Percentiles rank a stretch among this genome's conserved stretches.
Evolutionary conservation across 2,113 vertebrate genomes (phyloP).

Genomic region (Xenopus tropicalis): DNA sequence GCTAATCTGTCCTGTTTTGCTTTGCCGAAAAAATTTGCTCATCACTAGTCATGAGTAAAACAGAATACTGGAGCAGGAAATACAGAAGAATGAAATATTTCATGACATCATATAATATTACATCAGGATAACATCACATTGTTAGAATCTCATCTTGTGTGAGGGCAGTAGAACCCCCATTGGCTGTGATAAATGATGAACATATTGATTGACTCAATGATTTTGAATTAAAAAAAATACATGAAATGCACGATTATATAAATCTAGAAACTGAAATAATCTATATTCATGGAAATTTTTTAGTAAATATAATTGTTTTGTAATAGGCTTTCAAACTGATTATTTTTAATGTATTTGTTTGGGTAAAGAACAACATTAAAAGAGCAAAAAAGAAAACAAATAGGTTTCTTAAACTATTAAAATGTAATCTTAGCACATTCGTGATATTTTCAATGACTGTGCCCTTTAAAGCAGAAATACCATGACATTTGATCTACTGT

Average conservation of each 20-base stretch:
- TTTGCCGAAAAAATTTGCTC: too few relatives aligned
- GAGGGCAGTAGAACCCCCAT: too few relatives aligned
- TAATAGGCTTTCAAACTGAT: slow-evolving; percentile 21
- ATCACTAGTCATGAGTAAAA: too few relatives aligned
- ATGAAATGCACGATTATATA: background rate
- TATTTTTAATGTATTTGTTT: slow-evolving; percentile 46
- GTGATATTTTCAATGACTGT: slow-evolving; percentile 53
- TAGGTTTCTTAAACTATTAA: slow-evolving; percentile 57
- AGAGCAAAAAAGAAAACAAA: slow-evolving; percentile 52
- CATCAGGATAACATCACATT: too few relatives aligned
- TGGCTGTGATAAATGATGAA: too few relatives aligned
- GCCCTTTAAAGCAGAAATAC: slow-evolving; percentile 66
- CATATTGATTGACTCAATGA: background rate
- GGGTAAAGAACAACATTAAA: slow-evolving; percentile 54
- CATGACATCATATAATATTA: too few relatives aligned
- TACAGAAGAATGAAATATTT: too few relatives aligned
- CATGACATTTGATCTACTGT: slow-evolving; percentile 71
- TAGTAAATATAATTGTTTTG: too few relatives aligned
- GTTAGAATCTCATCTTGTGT: too few relatives aligned
- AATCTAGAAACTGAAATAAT: background rate
- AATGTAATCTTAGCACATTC: slow-evolving; percentile 58
- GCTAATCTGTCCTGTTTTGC: too few relatives aligned
- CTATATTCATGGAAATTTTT: background rate
- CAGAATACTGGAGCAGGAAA: too few relatives aligned
- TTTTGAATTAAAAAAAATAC: background rate